phyloP scores from a whole-genome alignment of 2,797 vertebrate species.

The Myotis vivesi region DNA sequence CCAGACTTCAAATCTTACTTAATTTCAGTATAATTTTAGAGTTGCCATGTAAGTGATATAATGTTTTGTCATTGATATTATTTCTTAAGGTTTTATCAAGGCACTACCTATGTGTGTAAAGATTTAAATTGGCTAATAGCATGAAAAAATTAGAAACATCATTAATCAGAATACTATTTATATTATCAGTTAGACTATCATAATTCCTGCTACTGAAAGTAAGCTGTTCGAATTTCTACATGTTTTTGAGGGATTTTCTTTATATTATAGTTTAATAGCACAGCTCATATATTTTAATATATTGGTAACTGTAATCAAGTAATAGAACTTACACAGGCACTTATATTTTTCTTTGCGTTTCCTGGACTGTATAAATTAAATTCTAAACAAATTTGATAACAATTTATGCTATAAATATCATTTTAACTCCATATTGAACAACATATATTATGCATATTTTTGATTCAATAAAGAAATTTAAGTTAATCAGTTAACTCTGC shows the following conservation, averaged over 20 bases:
- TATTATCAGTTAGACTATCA: neutral
- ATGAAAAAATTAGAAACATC: neutral
- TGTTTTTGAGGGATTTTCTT: neutral
- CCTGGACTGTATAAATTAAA: neutral
- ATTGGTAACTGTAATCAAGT: neutral
- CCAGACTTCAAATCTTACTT: neutral
- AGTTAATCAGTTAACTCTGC: neutral
- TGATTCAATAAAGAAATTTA: slow-evolving; percentile 41
- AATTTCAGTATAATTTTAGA: neutral
- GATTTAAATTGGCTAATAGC: neutral
- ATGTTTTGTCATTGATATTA: neutral
- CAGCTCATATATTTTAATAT: neutral
- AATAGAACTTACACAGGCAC: neutral
- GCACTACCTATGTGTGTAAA: neutral
- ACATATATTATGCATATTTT: neutral
- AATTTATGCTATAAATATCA: neutral
- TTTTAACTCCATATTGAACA: neutral
- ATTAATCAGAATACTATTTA: neutral
- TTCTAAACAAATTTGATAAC: slow-evolving; percentile 23
- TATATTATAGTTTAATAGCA: neutral
- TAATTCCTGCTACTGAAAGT: neutral
- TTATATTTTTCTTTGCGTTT: neutral
- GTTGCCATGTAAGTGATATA: neutral
- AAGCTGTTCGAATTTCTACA: neutral
- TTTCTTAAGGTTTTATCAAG: neutral